phyloP scores from a whole-genome alignment of 2,888 invertebrate species.

The Eristalis intricaria region DNA sequence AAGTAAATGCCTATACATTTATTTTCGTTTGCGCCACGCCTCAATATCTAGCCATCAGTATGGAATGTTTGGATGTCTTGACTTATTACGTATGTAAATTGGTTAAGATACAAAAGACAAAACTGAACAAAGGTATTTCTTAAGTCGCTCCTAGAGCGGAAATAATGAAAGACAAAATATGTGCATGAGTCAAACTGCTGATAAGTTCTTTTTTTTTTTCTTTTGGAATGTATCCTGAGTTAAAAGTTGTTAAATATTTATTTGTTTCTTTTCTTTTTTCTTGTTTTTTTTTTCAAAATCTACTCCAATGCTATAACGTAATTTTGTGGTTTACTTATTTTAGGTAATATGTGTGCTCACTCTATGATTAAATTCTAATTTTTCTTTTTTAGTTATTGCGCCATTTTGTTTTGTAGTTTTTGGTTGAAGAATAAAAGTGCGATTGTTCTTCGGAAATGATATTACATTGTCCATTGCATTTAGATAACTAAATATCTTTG shows the following conservation, averaged over 20 bases:
- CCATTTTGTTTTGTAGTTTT: slow-evolving; percentile 31
- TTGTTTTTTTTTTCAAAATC: slow-evolving; percentile 53
- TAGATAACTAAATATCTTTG: slow-evolving; percentile 64
- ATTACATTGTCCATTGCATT: slow-evolving; percentile 63
- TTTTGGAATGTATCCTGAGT: slow-evolving; percentile 64
- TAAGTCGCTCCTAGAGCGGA: slow-evolving; percentile 14
- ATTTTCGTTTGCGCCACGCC: slow-evolving; percentile 34
- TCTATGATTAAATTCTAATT: slow-evolving; percentile 69
- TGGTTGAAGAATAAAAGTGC: slow-evolving; percentile 65
- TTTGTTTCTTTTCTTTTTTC: slow-evolving; percentile 9
- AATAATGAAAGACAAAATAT: slow-evolving; percentile 45
- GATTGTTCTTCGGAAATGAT: slow-evolving; percentile 66
- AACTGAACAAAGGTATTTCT: not conserved
- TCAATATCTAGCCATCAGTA: slow-evolving; percentile 23
- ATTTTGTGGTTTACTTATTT: slow-evolving; percentile 66
- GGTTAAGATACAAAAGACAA: slow-evolving; percentile 9
- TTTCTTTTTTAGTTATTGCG: slow-evolving; percentile 60
- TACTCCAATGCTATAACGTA: slow-evolving; percentile 66
- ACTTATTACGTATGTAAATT: slow-evolving; percentile 42
- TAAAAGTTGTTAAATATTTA: slow-evolving; percentile 56
- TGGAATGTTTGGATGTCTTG: slow-evolving; percentile 62
- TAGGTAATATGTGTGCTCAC: slow-evolving; percentile 71
- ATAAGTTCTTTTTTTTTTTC: slow-evolving; percentile 40
- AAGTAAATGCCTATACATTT: not conserved
- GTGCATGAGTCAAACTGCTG: slow-evolving; percentile 39